Base-by-base conservation (phyloP, 2,113 vertebrate species). In the Hystrix cristata region DNA sequence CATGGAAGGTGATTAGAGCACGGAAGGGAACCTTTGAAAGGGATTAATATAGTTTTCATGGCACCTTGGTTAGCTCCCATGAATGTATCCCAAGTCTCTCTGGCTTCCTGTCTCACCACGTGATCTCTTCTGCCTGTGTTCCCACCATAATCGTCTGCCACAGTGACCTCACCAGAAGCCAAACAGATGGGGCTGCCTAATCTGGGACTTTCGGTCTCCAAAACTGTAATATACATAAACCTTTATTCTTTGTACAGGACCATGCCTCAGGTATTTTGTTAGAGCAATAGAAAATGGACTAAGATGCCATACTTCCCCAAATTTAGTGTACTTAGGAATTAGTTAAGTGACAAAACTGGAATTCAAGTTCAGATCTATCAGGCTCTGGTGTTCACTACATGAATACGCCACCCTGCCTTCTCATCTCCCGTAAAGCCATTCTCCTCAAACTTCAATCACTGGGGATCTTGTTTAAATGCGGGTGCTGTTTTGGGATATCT, bases 401-500 rank as follows among this genome's bases (percentile, higher is more conserved):
- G 2, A 46, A 90, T 29, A 62, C 0, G 23, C 19, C 53, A 83
- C 0, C 12, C 12, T 85, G 53, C 19, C 55, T 91, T 71, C n/a
- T 65, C 43, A 53, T 19, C 59, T 65, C 81, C 78, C 34, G 43
- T 23, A 65, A 88, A 65, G 27, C 15, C 74, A 48, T 55, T 13
- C 16, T 79, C 15, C 48, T 87, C 69, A 43, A 46, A 65, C 1
- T n/a, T 62, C 31, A 60, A 18, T 91, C 19, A 23, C 46, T 25
- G 46, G 80, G 2, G 9, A n/a, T 64, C 67, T 94, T 87, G 34
- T 82, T 91, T 87, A 72, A 95, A 69, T 62, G 79, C 10, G 87
- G 48, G 72, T 84, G 90, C 81, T 59, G 53, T 86, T 57, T 67
- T n/a, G 62, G 67, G 71, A 19, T 25, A 14, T 43, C 14, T 85